Evolutionary conservation across 2,797 vertebrate genomes (phyloP).

Genomic region (Acanthiza pusilla): DNA sequence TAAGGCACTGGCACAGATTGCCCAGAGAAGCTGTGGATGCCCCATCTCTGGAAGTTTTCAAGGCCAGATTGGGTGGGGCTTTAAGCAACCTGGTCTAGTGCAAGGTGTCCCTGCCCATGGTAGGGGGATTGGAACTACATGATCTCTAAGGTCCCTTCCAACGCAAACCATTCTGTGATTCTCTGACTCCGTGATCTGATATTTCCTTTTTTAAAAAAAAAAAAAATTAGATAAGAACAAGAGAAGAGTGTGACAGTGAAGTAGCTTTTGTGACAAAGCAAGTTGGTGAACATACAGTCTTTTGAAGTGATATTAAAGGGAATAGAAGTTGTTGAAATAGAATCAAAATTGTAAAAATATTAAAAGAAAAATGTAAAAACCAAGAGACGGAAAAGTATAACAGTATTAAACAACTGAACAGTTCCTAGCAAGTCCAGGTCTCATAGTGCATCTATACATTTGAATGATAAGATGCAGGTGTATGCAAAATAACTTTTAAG

Average conservation of each 20-base stretch:
- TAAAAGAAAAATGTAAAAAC: neutral
- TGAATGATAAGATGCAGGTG: neutral
- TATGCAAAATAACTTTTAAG: neutral
- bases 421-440: neutral
- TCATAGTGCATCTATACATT: neutral
- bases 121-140: neutral
- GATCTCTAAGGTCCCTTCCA: neutral
- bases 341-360: neutral
- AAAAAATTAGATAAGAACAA: neutral
- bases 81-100: neutral
- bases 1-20: neutral
- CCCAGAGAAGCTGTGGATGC: neutral
- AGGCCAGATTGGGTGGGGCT: neutral
- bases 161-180: neutral
- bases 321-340: neutral
- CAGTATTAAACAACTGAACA: neutral
- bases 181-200: rapidly evolving
- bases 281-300: neutral
- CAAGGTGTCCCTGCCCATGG: neutral
- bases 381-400: neutral
- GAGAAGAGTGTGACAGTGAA: neutral
- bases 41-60: neutral
- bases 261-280: neutral
- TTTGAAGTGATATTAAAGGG: neutral
- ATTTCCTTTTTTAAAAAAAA: neutral